phyloP scores from a whole-genome alignment of 2,113 vertebrate species.

The Sebastes schlegelii region DNA sequence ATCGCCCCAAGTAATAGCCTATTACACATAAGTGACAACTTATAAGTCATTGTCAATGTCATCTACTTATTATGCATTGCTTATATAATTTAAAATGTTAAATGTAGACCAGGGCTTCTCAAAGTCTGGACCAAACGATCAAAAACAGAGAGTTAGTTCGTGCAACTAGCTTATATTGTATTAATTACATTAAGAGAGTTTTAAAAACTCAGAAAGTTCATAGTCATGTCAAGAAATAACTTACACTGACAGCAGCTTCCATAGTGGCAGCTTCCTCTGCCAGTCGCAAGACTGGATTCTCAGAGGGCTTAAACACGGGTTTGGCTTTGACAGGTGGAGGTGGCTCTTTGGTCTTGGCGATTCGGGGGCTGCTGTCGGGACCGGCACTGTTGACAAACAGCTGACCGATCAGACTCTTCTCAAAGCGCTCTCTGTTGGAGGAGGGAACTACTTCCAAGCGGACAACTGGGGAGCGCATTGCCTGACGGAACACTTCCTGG shows the following conservation, averaged over 20 bases:
- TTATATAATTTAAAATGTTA: neutral
- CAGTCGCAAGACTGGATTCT: constrained; percentile 61
- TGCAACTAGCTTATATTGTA: no score
- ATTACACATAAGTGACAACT: neutral
- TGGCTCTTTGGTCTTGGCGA: constrained; percentile 82
- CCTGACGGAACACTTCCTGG: constrained; percentile 95
- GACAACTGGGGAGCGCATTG: constrained; percentile 89
- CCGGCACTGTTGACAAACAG: constrained; percentile 73
- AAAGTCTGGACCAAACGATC: no score
- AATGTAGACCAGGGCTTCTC: no score
- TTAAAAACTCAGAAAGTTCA: no score
- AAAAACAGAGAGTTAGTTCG: neutral
- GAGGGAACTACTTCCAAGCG: constrained; percentile 89
- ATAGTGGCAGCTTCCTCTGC: constrained; percentile 59
- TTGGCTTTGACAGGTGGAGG: constrained; percentile 86
- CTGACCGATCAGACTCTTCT: constrained; percentile 90
- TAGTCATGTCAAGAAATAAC: neutral
- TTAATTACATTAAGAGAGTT: no score
- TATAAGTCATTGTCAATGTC: neutral
- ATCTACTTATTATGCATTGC: neutral
- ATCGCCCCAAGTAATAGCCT: neutral
- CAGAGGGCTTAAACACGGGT: constrained; percentile 78
- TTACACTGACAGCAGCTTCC: constrained; percentile 65
- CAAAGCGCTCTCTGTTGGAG: constrained; percentile 89
- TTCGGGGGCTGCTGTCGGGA: constrained; percentile 78